Conservation (phyloP, 1,140 invertebrate genomes). For the Lepidotrigona ventralis region DNA sequence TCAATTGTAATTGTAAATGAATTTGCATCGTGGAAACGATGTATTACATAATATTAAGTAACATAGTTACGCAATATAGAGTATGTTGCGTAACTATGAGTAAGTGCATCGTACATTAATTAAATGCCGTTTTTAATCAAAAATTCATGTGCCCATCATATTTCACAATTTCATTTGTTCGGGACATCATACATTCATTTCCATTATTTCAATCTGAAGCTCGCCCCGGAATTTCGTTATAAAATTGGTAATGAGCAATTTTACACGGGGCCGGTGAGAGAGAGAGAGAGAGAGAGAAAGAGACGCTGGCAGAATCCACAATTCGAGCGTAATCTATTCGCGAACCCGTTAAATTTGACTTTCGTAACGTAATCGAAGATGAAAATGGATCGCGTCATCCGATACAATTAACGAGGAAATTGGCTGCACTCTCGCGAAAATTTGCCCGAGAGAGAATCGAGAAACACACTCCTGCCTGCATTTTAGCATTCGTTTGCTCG, state of each 20-base stretch:
- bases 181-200: not conserved
- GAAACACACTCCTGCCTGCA: not conserved
- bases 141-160: not conserved
- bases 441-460: not conserved
- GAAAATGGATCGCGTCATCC: not conserved
- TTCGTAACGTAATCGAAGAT: conserved; percentile 16
- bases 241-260: not conserved
- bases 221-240: not conserved
- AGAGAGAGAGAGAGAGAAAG: too few species aligned
- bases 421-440: not conserved
- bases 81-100: not conserved
- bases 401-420: conserved; percentile 20
- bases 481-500: not conserved
- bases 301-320: not conserved
- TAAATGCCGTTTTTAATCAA: not conserved
- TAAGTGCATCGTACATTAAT: not conserved
- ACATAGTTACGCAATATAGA: conserved; percentile 10
- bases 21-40: not conserved
- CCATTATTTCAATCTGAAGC: not conserved
- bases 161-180: not conserved
- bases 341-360: not conserved
- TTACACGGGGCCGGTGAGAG: not conserved
- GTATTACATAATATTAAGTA: conserved; percentile 11
- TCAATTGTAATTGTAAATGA: not conserved
- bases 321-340: not conserved